Base-by-base conservation (phyloP, 2,797 vertebrate genomes). In the Toxotes lorentzi region DNA sequence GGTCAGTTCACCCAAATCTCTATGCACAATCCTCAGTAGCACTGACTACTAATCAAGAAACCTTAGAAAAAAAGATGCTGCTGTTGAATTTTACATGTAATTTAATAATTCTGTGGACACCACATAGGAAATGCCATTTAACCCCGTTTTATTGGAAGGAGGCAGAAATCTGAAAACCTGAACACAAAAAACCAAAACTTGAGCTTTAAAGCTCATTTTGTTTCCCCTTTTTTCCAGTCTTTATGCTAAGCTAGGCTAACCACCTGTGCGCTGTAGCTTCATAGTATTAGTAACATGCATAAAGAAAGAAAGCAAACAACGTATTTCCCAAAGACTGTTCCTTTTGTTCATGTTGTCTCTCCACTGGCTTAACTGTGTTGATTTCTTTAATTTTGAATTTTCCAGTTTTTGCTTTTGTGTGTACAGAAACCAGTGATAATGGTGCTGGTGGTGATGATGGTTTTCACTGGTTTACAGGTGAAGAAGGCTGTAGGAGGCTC, bases 401-500 rank as follows among this genome's bases (percentile, higher is more conserved):
- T n/a, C 47, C 47, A n/a, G 47, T n/a, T n/a, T 45, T n/a, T 38
- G 19, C 19, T 45, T 16, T 19, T 47, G 43, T 45, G 41, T 45
- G 41, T 45, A 16, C 13, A 38, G 38, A 38, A 38, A 11, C 38
- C 2, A 7, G 21, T 7, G 5, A 27, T 61, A 10, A 43, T 14
- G 19, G 4, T 53, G 47, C 9, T 34, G 9, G 1, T 30, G 9
- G 4, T 61, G 47, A 10, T 41, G 58, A 27, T 38, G 30, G 47
- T 30, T 51, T 17, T 35, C 54, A 6, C 19, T 48, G 47, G 35
- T 74, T 70, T 34, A 0, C 75, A 98, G 98, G 97, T 97, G 86
- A 99, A 98, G 88, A 96, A 97, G 1, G 86, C 97, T 4, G 96
- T 96, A 0, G 97, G 96, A 0, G 95, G 97, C 2, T 91, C 96